Conservation (phyloP, 2,888 invertebrate genomes). For the Eupithecia insigniata region DNA sequence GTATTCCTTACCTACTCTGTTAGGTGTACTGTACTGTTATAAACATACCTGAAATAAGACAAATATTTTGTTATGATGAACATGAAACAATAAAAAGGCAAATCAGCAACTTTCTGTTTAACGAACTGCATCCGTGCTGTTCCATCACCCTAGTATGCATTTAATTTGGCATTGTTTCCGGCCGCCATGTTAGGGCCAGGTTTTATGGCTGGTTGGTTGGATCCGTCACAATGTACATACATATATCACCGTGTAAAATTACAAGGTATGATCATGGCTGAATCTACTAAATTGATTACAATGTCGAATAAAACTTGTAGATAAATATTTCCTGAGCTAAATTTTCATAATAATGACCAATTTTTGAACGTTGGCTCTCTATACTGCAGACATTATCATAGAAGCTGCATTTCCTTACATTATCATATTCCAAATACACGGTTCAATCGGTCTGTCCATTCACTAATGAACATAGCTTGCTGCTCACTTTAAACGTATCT, state of each 20-base stretch:
- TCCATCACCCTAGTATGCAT: neutral
- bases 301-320: neutral
- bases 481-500: too few relatives aligned
- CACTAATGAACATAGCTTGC: neutral
- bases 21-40: too few relatives aligned
- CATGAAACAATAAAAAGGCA: neutral
- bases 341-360: neutral
- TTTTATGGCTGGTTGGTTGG: neutral
- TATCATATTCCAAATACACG: slow-evolving; percentile 5
- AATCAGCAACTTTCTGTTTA: neutral
- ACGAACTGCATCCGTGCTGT: neutral
- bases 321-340: neutral
- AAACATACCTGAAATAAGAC: neutral
- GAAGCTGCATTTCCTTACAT: slow-evolving; percentile 18
- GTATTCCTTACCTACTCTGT: neutral
- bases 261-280: neutral
- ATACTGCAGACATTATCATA: slow-evolving; percentile 7
- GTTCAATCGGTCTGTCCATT: neutral
- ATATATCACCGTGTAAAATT: neutral
- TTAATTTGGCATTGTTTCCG: neutral
- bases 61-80: neutral
- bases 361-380: neutral
- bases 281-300: neutral
- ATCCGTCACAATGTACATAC: neutral
- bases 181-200: neutral